Conservation (phyloP, 1,140 invertebrate species). For the Choristoneura fumiferana region DNA sequence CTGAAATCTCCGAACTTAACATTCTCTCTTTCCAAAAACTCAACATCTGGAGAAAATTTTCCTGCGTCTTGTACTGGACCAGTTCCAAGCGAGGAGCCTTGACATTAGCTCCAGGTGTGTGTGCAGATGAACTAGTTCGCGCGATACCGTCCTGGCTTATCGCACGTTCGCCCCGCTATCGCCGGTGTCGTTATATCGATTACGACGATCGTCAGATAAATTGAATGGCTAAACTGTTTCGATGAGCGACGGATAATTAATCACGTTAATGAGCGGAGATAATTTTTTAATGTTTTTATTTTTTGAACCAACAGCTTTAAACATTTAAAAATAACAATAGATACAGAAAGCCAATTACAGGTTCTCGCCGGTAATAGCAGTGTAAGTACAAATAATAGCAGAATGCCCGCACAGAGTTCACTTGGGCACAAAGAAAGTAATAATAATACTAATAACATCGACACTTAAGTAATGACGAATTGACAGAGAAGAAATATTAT, state of each 20-base stretch:
- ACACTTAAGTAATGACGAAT: no score
- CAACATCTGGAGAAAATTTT: neutral
- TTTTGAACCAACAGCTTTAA: no score
- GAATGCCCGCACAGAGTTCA: no score
- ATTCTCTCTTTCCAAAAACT: no score
- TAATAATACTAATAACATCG: no score
- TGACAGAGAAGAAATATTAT: no score
- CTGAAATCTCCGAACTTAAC: no score
- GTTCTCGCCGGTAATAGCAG: no score
- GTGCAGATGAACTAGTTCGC: constrained; percentile 55
- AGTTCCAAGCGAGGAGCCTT: constrained; percentile 63
- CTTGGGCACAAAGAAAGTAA: no score
- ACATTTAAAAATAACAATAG: no score
- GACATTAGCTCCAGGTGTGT: constrained; percentile 73
- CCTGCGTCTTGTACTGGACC: constrained; percentile 44
- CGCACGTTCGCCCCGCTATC: constrained; percentile 13
- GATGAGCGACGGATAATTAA: constrained; percentile 3
- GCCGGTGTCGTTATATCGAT: neutral
- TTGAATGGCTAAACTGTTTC: neutral
- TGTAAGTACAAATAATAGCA: no score
- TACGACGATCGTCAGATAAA: constrained; percentile 3
- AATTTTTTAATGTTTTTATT: neutral
- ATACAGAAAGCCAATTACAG: no score
- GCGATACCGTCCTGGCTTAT: neutral
- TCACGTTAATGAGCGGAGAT: constrained; percentile 6